A percentile compares a stretch with the other conserved stretches of the same genome.
Conservation (phyloP, 2,113 vertebrate genomes). For the Gorsachius goisagi region DNA sequence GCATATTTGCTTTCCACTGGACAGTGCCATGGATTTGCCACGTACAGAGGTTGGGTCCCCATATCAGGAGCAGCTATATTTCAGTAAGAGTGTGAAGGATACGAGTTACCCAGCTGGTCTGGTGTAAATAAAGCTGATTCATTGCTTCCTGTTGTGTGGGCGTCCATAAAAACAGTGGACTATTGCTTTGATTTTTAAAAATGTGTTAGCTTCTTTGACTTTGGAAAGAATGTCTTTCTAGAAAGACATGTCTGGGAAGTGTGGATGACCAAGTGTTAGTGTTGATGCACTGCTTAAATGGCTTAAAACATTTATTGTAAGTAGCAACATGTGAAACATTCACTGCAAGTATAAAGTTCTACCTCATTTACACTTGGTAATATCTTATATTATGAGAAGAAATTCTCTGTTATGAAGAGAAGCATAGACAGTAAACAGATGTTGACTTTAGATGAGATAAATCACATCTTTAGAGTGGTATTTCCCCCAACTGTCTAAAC, state of each 20-base stretch:
- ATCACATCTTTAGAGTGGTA: not conserved
- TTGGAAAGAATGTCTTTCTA: not conserved
- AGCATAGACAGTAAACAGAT: not conserved
- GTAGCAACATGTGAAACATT: not conserved
- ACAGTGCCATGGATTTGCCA: not conserved
- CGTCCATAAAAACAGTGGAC: not conserved
- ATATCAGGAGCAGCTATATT: accelerated
- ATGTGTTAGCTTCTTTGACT: not conserved
- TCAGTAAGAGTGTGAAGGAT: not conserved
- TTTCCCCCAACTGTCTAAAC: not conserved
- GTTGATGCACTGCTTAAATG: not conserved
- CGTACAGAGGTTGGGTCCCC: accelerated
- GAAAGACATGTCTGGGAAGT: not conserved
- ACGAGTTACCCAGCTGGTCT: not conserved
- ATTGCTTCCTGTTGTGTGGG: not conserved
- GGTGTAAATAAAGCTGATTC: not conserved
- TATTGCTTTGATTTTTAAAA: not conserved
- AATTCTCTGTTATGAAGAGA: not conserved
- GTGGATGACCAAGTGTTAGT: not conserved
- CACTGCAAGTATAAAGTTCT: not conserved
- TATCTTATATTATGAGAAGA: not conserved
- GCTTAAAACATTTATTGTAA: not conserved
- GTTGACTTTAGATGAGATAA: not conserved
- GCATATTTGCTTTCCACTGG: not conserved
- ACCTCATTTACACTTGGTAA: not conserved